Base-by-base conservation (phyloP, 2,888 invertebrate genomes). In the Agapostemon virescens region DNA sequence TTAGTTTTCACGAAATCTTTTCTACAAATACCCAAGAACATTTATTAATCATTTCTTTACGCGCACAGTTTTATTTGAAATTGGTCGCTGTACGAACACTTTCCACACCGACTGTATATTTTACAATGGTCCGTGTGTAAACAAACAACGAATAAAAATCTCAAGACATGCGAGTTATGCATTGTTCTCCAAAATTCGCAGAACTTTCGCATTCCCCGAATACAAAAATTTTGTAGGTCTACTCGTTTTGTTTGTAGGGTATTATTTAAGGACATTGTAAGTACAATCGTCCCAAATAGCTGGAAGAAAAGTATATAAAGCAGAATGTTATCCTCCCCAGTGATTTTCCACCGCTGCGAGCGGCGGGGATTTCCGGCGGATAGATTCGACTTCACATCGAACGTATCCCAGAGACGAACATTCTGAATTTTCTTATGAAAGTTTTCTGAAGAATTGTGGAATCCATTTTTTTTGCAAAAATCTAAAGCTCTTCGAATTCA, bases 381-480 rank as follows among this genome's bases (percentile, higher is more conserved):
- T 42, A 33, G 52, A n/a, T 42, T 75, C 36, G 33, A 55, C 30
- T 23, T 2, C 7, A 15, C 52, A 68, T 36, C 38, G 55, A 55
- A 55, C 55, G n/a, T 49, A 30, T 17, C 55, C 26, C 2, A 55
- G 7, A 55, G 26, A 26, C 55, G 40, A 30, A 61, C 61, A 68
- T 11, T 52, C 26, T 52, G 23, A 61, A 42, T 11, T 30, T 3
- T 30, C 15, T 36, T 30, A 45, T 36, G 36, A 40, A 55, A 42
- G 74, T 17, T 26, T n/a, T 36, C 26, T 52, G n/a, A 52, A 36
- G 36, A 23, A 40, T 49, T n/a, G 42, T 26, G 36, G 23, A 33
- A 20, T 38, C 55, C 33, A 68, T 58, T 74, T 40, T 74, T 40
- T 49, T 49, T 68, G 68, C 74, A 74, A 77, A 70, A 72, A 45